Evolutionary conservation across 1,140 invertebrate species (phyloP), one percentile per base, ranked within the genome.

Genomic region (Macrocentrus cingulum): DNA sequence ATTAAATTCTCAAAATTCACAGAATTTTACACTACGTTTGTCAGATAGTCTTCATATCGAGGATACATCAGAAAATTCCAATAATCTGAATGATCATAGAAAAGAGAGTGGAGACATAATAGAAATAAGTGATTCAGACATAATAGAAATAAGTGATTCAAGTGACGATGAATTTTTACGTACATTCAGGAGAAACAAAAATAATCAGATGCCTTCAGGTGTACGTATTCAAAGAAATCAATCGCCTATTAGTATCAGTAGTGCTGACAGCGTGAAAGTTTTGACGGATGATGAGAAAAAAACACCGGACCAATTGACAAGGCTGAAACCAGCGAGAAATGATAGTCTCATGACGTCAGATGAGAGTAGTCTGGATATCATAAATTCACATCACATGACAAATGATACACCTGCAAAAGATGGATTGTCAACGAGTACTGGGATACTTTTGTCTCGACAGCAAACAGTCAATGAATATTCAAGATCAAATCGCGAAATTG

Each of bases 111-210:
- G n/a, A 36, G 44, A 15, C n/a, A 36, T 23, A 62, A 61, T 52
- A 57, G 8, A 48, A 59, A 18, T 20, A 23, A 32, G 34, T 6
- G 19, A 60, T 3, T 60, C 48, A 2, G 63, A 64, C 41, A 34
- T 68, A 1, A 66, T 68, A 7, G 42, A 68, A 2, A 68, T 68
- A 15, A 68, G 66, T 25, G 68, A 70, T 18, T 70, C 68, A 0
- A 70, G 66, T 50, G 68, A 67, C 15, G 53, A 66, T 50, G 37
- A 66, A 48, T 46, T 60, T 59, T 0, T 60, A 45, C 5, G 50
- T 62, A 16, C 63, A 64, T 15, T 22, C 29, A 0, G n/a, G 32
- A 57, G 23, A 7, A 42, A 11, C 19, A 59, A 50, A 37, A 37
- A 37, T 48, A 19, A 44, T 16, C n/a, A 52, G 7, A 48, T 34